Evolutionary conservation across 1,140 invertebrate genomes (phyloP).

Genomic region (Drosophila neocordata): DNA sequence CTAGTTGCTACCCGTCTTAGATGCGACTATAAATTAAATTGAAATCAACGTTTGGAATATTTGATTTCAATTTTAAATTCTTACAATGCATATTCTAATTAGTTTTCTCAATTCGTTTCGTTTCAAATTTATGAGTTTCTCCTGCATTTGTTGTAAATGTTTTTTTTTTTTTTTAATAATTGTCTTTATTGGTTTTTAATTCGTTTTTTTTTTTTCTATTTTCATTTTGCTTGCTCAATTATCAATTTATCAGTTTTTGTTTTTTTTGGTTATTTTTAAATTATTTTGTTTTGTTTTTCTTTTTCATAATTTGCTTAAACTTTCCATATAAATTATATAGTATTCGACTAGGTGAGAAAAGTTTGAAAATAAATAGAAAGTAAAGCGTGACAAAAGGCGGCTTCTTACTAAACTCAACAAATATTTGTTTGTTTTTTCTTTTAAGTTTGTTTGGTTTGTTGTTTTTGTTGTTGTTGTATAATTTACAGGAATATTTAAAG

Average conservation of each 20-base stretch:
- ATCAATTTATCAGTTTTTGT: constrained; percentile 28
- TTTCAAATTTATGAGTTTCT: constrained; percentile 61
- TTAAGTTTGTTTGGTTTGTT: constrained; percentile 12
- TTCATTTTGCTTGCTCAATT: constrained; percentile 53
- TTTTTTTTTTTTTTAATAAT: constrained; percentile 69
- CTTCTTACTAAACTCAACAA: constrained; percentile 43
- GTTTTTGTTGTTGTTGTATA: constrained; percentile 25
- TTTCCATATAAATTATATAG: constrained; percentile 62
- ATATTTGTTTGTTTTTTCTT: constrained; percentile 15
- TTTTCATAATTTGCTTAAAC: constrained; percentile 56
- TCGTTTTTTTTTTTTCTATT: constrained; percentile 40
- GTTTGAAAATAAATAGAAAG: constrained; percentile 42
- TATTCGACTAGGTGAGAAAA: constrained; percentile 53
- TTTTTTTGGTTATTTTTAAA: constrained; percentile 53
- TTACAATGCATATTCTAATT: background rate
- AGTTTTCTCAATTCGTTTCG: constrained; percentile 23
- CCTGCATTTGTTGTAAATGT: constrained; percentile 25
- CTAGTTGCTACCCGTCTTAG: constrained; percentile 44
- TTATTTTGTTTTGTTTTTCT: constrained; percentile 11
- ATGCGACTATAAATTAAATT: constrained; percentile 74
- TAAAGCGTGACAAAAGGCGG: constrained; percentile 59
- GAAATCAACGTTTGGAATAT: constrained; percentile 53
- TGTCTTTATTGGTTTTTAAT: constrained; percentile 70
- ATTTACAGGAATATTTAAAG: constrained; percentile 38
- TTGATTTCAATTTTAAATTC: constrained; percentile 40